phyloP scores from a whole-genome alignment of 2,888 invertebrate species.

The Acleris laterana region DNA sequence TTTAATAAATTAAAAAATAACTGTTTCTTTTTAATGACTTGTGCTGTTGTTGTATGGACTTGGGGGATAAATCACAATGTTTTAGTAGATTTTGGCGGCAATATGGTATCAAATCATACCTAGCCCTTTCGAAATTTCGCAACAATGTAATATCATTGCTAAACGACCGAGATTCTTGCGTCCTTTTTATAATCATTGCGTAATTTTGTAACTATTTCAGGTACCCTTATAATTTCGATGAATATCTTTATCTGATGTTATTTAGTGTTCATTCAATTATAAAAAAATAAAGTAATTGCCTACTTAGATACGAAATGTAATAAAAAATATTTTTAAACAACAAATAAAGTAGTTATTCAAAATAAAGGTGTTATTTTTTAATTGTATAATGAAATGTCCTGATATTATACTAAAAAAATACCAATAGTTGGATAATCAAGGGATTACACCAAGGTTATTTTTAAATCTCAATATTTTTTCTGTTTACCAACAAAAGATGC shows the following conservation, averaged over 20 bases:
- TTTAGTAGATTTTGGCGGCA: neutral
- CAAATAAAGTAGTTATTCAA: too few relatives aligned
- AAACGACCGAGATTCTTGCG: neutral
- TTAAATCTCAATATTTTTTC: slow-evolving; percentile 6
- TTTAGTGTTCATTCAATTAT: too few relatives aligned
- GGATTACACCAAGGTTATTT: neutral
- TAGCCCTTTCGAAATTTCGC: slow-evolving; percentile 23
- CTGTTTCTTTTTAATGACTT: neutral
- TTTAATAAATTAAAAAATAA: slow-evolving; percentile 38
- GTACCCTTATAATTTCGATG: too few relatives aligned
- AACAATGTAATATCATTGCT: slow-evolving; percentile 16
- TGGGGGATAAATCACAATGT: neutral
- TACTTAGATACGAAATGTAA: too few relatives aligned
- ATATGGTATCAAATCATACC: neutral
- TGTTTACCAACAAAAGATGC: slow-evolving; percentile 27
- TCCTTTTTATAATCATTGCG: too few relatives aligned
- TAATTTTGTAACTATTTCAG: too few relatives aligned
- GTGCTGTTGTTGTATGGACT: neutral
- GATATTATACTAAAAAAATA: neutral
- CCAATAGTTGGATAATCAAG: slow-evolving; percentile 10
- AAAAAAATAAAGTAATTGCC: too few relatives aligned
- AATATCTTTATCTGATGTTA: too few relatives aligned
- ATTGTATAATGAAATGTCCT: neutral
- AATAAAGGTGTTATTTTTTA: neutral
- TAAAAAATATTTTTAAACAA: too few relatives aligned